Base-by-base conservation (phyloP, 2,797 vertebrate species). In the Mastacembelus armatus region DNA sequence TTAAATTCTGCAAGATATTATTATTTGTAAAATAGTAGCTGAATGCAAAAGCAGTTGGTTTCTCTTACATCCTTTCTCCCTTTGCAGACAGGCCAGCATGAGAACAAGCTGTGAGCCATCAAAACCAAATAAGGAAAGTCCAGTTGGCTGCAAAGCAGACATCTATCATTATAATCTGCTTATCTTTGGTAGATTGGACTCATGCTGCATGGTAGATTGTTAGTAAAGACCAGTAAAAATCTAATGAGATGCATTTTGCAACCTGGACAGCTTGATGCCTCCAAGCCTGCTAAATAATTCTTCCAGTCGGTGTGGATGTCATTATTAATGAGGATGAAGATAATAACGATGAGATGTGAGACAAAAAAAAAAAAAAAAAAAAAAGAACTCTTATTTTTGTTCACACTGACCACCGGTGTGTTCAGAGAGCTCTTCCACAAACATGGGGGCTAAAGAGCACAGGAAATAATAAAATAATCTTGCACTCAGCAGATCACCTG, bases 31-130 rank as follows among this genome's bases (percentile, higher is more conserved):
- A n/a, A n/a, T n/a, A n/a, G n/a, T n/a, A n/a, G n/a, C n/a, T n/a
- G n/a, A n/a, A n/a, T n/a, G n/a, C n/a, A n/a, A n/a, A n/a, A n/a
- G n/a, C n/a, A n/a, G n/a, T 45, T 63, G 1, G 56, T 68, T 57
- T 44, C 47, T 29, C 59, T 47, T 24, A 22, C 10, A 35, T 40
- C 22, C 2, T 33, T 10, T 22, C 18, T 55, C 21, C 22, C 18
- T 38, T 30, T 52, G 40, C 27, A 57, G 40, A 48, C 11, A 33
- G 10, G 16, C 36, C 32, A 22, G 27, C 26, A 51, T 26, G 43
- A 45, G 16, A 54, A 16, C n/a, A 51, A 69, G 32, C 70, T 66
- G 59, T 48, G 57, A 70, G 15, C 14, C 47, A 48, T 62, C 40
- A 33, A 43, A 63, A 27, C 24, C n/a, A 73, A 74, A 50, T 39